Base-by-base conservation (phyloP, 2,888 invertebrate genomes). In the Scaptomyza parva region DNA sequence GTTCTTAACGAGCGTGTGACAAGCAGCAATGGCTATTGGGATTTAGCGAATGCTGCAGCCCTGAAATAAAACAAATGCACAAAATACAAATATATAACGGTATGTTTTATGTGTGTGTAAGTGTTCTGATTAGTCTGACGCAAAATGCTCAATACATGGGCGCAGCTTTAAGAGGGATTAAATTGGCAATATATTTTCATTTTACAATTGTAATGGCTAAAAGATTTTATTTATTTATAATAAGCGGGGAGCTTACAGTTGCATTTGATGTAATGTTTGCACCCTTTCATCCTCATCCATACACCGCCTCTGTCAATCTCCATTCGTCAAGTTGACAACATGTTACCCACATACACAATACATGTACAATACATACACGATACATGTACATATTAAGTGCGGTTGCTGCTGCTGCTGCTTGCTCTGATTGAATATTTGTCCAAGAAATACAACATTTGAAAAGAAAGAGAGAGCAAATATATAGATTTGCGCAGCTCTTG, bases 1-100 rank as follows among this genome's bases (percentile, higher is more conserved):
- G 82, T 60, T 75, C 17, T 85, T 76, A 73, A 70, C 74, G 67
- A 78, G 84, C 80, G 70, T 84, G 81, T 80, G 84, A 83, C 84
- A 73, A 66, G 48, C 78, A 63, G 53, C 75, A 45, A 62, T 66
- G 66, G 22, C 58, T 59, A 54, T 64, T 61, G 57, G 8, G 62
- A 76, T 80, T 81, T 81, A 66, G 84, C 78, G 76, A 80, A 78
- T 62, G 33, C 33, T 48, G 57, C 67, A 51, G 55, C 61, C 54
- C 57, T 53, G 50, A 70, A 78, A 64, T 57, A 59, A 62, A 57
- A 39, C 66, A 73, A 70, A 74, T 66, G 58, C 20, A 44, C 26
- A 54, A 43, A 43, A 41, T n/a, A 9, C 8, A 43, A 43, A 41
- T n/a, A 9, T 12, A 33, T 22, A 22, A 22, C n/a, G 2, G 33